Base-by-base conservation (phyloP, 2,888 invertebrate species). In the Acleris emargana region DNA sequence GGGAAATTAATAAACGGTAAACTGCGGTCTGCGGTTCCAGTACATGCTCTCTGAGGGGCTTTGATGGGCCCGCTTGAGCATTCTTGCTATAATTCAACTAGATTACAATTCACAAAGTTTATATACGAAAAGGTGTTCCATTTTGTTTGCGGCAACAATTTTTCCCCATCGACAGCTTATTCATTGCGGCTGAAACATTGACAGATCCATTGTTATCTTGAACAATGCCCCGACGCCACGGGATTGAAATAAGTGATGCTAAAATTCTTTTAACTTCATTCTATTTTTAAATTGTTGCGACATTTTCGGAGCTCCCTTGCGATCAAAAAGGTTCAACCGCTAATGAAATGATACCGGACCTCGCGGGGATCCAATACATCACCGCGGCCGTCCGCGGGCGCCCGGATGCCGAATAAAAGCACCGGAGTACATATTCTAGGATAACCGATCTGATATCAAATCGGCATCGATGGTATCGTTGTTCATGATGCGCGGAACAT, bases 171-270 rank as follows among this genome's bases (percentile, higher is more conserved):
- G 59, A 60, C 59, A 54, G 64, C 60, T 66, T 60, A 75, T 79
- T 81, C 79, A 82, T 83, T 79, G 86, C 84, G 75, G 83, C 79
- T 83, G 83, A 85, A 87, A 88, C 88, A 89, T 88, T 89, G 89
- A 88, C 89, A 88, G 84, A 81, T 82, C 87, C 78, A 86, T 90
- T 91, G 88, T 90, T 75, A 77, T 74, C 78, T 74, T 74, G 82
- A 86, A 90, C 89, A 91, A 90, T 88, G 76, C 45, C 45, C 45
- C 45, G n/a, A 17, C 67, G 70, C 69, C 77, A 77, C 81, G 83
- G 87, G 84, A 80, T 79, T 76, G 71, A 75, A 76, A 78, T 76
- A 76, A 79, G 59, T 63, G 45, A 67, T 52, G 45, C 50, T 60
- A 42, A 59, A 67, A 62, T 57, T 47, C 38, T 53, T 58, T 67